Evolutionary conservation across 2,888 invertebrate species (phyloP).

Genomic region (Scaeva pyrastri): DNA sequence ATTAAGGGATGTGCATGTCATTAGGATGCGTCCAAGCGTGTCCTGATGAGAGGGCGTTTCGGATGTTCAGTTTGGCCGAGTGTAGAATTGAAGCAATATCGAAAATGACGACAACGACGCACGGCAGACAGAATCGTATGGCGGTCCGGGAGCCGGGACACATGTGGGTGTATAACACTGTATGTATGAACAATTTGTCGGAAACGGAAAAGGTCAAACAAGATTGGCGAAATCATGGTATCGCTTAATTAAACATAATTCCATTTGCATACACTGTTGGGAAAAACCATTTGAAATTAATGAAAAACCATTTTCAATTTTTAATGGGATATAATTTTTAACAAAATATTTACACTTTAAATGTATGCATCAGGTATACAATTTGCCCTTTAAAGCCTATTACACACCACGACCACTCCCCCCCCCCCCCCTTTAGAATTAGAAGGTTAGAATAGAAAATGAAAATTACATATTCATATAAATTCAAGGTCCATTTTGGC

Average conservation of each 20-base stretch:
- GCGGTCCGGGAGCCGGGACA: neutral
- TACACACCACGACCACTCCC: too few species aligned
- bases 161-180: neutral
- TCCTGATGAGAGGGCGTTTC: neutral
- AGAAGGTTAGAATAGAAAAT: too few species aligned
- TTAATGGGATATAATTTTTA: too few species aligned
- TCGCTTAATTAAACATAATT: constrained; percentile 71
- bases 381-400: too few species aligned
- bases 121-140: neutral
- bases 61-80: neutral
- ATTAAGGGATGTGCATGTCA: constrained; percentile 39
- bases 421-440: too few species aligned
- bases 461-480: too few species aligned
- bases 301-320: neutral
- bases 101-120: too few species aligned
- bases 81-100: neutral
- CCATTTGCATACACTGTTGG: constrained; percentile 9
- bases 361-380: too few species aligned
- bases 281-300: neutral
- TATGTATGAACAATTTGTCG: constrained; percentile 48
- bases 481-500: too few species aligned
- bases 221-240: constrained; percentile 69
- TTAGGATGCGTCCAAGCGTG: constrained; percentile 35
- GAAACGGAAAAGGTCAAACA: constrained; percentile 69
- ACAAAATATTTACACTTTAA: too few species aligned